These are phyloP conservation scores for Ellobium chinense DNA, from an alignment of 2,888 invertebrate genomes.

Conservation along the genomic window DNA sequence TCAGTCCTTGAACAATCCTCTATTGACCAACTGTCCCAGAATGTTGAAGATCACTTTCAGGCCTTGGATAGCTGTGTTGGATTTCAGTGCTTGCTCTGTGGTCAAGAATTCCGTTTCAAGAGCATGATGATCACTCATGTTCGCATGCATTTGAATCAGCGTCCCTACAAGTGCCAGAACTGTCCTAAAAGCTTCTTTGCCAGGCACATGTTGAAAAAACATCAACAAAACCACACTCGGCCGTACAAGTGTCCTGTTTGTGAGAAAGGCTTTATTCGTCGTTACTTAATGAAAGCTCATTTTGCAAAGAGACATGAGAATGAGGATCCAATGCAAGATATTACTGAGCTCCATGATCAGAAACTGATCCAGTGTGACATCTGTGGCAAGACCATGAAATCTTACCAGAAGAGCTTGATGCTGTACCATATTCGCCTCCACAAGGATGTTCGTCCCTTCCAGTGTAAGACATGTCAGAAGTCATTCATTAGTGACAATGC, in stretches of 20 bases:
- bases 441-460: constrained; percentile 42
- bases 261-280: constrained; percentile 39
- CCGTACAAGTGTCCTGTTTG: constrained; percentile 44
- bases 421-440: constrained; percentile 36
- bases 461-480: constrained; percentile 28
- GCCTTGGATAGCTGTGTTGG: constrained; percentile 35
- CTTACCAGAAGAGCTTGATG: constrained; percentile 43
- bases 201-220: constrained; percentile 37
- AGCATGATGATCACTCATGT: constrained; percentile 43
- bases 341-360: constrained; percentile 19
- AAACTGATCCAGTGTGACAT: constrained; percentile 43
- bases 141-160: constrained; percentile 36
- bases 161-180: constrained; percentile 32
- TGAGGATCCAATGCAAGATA: constrained; percentile 38
- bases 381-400: constrained; percentile 45
- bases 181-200: constrained; percentile 37
- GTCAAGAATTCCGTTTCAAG: constrained; percentile 40
- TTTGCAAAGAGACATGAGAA: constrained; percentile 34
- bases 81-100: constrained; percentile 30
- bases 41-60: constrained; percentile 33
- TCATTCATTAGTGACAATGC: constrained; percentile 39
- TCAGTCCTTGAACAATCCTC: neutral
- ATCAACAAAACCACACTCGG: constrained; percentile 38
- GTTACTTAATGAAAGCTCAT: constrained; percentile 37
- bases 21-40: constrained; percentile 14